Evolutionary conservation across 2,797 vertebrate genomes (phyloP).

Genomic region (Gadopsis marmoratus): DNA sequence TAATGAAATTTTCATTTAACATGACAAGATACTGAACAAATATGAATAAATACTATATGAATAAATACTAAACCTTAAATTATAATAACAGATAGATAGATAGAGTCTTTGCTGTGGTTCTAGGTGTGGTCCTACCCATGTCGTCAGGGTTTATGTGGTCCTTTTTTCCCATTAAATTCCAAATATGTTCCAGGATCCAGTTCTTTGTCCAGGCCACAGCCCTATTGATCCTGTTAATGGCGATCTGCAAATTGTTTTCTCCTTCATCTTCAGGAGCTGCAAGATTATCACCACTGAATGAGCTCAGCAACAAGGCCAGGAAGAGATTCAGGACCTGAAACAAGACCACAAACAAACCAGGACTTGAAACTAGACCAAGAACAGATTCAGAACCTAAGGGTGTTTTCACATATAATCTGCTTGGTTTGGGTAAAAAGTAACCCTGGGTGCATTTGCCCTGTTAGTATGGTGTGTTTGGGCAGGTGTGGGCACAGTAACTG

Average conservation of each 20-base stretch:
- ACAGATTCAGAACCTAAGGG: background rate
- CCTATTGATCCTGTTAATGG: constrained; percentile 89
- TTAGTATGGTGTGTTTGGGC: too few species aligned
- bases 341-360: constrained; percentile 1
- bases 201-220: constrained; percentile 84
- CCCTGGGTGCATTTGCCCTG: too few species aligned
- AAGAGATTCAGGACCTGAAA: constrained; percentile 94
- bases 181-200: constrained; percentile 73
- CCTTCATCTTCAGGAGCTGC: constrained; percentile 89
- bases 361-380: background rate
- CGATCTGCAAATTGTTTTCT: constrained; percentile 96
- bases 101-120: background rate
- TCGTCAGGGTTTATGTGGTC: background rate
- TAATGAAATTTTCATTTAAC: background rate
- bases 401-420: too few species aligned
- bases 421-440: too few species aligned
- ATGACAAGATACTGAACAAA: background rate
- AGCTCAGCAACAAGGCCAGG: constrained; percentile 94
- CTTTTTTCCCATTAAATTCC: constrained; percentile 57
- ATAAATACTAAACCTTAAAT: background rate
- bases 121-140: constrained; percentile 29
- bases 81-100: background rate
- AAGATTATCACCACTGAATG: constrained; percentile 93
- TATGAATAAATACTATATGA: too few species aligned
- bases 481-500: too few species aligned